Evolutionary conservation across 2,888 invertebrate genomes (phyloP).

Genomic region (Dione juno): DNA sequence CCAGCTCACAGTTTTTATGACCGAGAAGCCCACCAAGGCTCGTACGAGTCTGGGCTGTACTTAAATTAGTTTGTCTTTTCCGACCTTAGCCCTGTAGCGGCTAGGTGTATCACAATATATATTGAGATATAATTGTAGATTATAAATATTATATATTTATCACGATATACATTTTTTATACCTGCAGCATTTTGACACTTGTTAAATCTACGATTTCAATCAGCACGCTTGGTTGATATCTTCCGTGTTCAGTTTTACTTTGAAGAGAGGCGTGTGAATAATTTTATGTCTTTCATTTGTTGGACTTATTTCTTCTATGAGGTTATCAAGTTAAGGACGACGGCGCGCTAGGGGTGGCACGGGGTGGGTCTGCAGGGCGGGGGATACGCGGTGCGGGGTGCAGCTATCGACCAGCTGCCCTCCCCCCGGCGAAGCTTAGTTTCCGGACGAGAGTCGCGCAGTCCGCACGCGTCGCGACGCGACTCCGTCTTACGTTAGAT

Average conservation of each 20-base stretch:
- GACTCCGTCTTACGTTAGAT: conserved; percentile 78
- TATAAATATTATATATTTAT: not conserved
- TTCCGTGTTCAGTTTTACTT: not conserved
- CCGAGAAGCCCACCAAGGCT: conserved; percentile 73
- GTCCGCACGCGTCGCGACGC: conserved; percentile 82
- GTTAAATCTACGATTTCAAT: not conserved
- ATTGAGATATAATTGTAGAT: not conserved
- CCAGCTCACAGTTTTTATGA: conserved; percentile 77
- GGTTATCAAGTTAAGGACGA: conserved; percentile 81
- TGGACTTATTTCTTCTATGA: conserved; percentile 80
- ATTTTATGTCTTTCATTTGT: conserved; percentile 81
- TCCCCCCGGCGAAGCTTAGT: conserved; percentile 82
- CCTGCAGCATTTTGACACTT: not conserved
- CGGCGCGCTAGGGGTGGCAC: conserved; percentile 67
- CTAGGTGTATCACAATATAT: conserved; percentile 52
- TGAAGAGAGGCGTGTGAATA: conserved; percentile 29
- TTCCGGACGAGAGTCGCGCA: conserved; percentile 86
- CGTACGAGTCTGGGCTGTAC: conserved; percentile 69
- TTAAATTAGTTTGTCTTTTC: conserved; percentile 73
- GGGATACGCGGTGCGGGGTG: conserved; percentile 70
- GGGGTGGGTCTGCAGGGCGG: conserved; percentile 77
- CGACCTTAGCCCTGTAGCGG: conserved; percentile 57
- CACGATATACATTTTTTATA: too few species aligned
- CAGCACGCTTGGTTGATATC: not conserved
- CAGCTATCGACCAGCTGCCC: conserved; percentile 85